These are phyloP conservation scores for Elephantulus edwardii DNA, from an alignment of 2,113 vertebrate genomes.

Conservation along the genomic window DNA sequence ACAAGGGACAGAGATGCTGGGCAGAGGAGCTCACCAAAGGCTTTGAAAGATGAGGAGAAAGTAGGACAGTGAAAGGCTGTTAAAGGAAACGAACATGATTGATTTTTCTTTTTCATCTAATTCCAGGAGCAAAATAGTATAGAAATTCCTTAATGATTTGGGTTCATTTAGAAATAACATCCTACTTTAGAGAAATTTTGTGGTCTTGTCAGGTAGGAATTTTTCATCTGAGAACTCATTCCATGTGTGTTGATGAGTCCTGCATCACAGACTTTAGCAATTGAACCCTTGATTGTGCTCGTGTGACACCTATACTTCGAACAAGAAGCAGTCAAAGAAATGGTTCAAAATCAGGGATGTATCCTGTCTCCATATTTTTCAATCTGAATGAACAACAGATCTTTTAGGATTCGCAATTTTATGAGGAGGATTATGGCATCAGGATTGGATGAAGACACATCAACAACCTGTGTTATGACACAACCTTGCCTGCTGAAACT, in stretches of 20 bases:
- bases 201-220: neutral
- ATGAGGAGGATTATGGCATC: too few relatives aligned
- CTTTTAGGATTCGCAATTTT: too few relatives aligned
- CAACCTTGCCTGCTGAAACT: too few relatives aligned
- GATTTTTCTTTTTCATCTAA: neutral
- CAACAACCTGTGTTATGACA: too few relatives aligned
- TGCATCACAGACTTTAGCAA: neutral
- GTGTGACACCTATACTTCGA: too few relatives aligned
- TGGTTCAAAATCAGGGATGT: too few relatives aligned
- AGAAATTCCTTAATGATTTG: neutral
- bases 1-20: neutral
- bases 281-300: too few relatives aligned
- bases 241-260: neutral
- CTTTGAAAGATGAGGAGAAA: neutral
- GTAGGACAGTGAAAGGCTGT: neutral
- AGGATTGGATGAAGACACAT: too few relatives aligned
- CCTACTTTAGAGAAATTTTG: constrained; percentile 38
- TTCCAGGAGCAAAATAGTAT: constrained; percentile 23
- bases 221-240: constrained; percentile 8
- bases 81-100: neutral
- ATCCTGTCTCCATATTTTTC: too few relatives aligned
- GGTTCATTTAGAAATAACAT: neutral
- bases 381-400: too few relatives aligned
- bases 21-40: neutral
- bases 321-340: too few relatives aligned